These are phyloP conservation scores for Nyctibius bracteatus DNA, from an alignment of 2,113 vertebrate species.

Conservation along the genomic window DNA sequence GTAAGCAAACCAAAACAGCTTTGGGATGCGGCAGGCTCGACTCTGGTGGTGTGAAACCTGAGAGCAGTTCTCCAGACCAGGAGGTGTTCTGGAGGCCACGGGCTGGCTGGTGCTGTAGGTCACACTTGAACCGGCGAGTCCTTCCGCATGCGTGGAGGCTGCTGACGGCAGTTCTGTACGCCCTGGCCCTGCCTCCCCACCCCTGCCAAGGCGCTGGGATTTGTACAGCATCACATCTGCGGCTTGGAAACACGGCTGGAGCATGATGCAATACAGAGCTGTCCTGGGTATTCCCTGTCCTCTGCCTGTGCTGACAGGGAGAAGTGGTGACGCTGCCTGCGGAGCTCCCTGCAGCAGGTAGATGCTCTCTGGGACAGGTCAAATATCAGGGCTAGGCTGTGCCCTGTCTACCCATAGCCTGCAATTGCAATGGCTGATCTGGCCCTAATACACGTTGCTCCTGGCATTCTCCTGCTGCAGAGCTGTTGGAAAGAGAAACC, in stretches of 20 bases:
- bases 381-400: rapidly evolving
- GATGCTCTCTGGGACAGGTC: background rate
- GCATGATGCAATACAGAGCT: background rate
- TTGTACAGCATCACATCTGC: background rate
- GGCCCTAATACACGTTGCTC: background rate
- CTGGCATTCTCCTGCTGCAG: background rate
- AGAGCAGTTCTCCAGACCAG: background rate
- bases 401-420: background rate
- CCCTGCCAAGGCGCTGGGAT: background rate
- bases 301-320: background rate
- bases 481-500: background rate
- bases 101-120: rapidly evolving
- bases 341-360: background rate
- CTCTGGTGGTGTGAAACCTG: background rate
- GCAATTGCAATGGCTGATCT: background rate
- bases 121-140: rapidly evolving
- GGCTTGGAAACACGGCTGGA: rapidly evolving
- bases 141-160: rapidly evolving
- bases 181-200: background rate
- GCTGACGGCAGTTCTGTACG: rapidly evolving
- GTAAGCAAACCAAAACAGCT: background rate
- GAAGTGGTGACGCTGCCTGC: rapidly evolving
- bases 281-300: background rate
- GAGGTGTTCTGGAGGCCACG: rapidly evolving
- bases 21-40: background rate